Evolutionary conservation across 2,888 invertebrate species (phyloP).

Genomic region (Tribolium freemani): DNA sequence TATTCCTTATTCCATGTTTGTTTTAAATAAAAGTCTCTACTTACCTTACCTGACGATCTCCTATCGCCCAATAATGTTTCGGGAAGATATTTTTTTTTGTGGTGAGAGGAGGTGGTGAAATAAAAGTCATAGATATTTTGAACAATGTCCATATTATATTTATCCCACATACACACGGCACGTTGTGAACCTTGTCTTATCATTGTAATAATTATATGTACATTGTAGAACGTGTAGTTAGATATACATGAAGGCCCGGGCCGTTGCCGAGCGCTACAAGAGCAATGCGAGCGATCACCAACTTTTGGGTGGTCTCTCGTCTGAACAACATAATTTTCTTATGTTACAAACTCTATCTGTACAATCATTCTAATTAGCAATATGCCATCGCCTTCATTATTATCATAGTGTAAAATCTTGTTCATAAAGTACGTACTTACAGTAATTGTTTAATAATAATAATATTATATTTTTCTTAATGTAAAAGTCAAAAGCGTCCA

Average conservation of each 20-base stretch:
- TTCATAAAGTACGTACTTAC: constrained; percentile 70
- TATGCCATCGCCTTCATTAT: constrained; percentile 67
- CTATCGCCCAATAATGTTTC: too few species aligned
- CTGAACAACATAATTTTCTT: constrained; percentile 67
- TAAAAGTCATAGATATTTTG: constrained; percentile 76
- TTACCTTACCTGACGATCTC: neutral
- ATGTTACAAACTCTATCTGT: constrained; percentile 70
- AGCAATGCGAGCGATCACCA: constrained; percentile 71
- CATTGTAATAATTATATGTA: constrained; percentile 81
- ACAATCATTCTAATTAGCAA: constrained; percentile 67
- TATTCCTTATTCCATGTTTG: too few species aligned
- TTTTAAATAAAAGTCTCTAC: neutral
- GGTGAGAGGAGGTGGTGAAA: constrained; percentile 26
- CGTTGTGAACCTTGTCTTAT: constrained; percentile 92
- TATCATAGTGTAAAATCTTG: constrained; percentile 70
- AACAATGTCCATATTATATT: constrained; percentile 91
- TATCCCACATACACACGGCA: constrained; percentile 91
- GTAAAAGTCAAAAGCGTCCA: constrained; percentile 71
- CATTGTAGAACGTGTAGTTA: constrained; percentile 78
- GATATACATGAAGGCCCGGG: constrained; percentile 79
- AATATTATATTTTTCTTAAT: constrained; percentile 64
- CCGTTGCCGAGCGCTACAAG: constrained; percentile 71
- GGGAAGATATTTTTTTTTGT: too few species aligned
- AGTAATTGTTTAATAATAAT: constrained; percentile 67
- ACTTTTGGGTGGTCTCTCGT: constrained; percentile 52